Conservation (phyloP, 1,140 invertebrate genomes). For the Anthonomus grandis region DNA sequence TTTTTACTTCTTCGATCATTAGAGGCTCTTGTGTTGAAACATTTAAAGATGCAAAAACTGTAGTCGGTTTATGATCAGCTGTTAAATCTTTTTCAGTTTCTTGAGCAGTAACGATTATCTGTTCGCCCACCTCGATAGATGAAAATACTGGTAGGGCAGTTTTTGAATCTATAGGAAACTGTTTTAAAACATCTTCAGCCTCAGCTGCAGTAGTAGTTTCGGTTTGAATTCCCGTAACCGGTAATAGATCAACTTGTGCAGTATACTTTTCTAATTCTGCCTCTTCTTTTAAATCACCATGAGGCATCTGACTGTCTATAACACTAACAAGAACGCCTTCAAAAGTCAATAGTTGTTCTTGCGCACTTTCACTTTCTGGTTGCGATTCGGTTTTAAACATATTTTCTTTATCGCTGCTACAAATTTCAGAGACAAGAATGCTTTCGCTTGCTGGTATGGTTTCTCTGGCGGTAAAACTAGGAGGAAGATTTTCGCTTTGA, state of each 20-base stretch:
- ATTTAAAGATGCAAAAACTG: constrained; percentile 52
- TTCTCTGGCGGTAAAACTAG: constrained; percentile 58
- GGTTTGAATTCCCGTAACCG: constrained; percentile 58
- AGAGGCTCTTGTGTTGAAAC: constrained; percentile 56
- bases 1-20: constrained; percentile 54
- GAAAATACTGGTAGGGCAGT: constrained; percentile 52
- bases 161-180: constrained; percentile 50
- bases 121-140: constrained; percentile 55
- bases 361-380: constrained; percentile 53
- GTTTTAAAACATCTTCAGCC: constrained; percentile 55
- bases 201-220: constrained; percentile 58
- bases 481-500: constrained; percentile 53
- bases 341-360: constrained; percentile 55
- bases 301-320: constrained; percentile 59
- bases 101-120: constrained; percentile 53
- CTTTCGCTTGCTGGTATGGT: constrained; percentile 60
- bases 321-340: constrained; percentile 59
- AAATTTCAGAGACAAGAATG: constrained; percentile 57
- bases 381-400: constrained; percentile 51
- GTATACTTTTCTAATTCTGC: constrained; percentile 50
- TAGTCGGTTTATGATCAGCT: constrained; percentile 47
- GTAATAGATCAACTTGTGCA: constrained; percentile 57
- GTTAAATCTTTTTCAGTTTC: constrained; percentile 58
- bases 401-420: constrained; percentile 62
- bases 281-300: constrained; percentile 52